Evolutionary conservation across 2,888 invertebrate genomes (phyloP), one percentile per base, ranked within the genome.

Genomic region (Dolomedes plantarius): DNA sequence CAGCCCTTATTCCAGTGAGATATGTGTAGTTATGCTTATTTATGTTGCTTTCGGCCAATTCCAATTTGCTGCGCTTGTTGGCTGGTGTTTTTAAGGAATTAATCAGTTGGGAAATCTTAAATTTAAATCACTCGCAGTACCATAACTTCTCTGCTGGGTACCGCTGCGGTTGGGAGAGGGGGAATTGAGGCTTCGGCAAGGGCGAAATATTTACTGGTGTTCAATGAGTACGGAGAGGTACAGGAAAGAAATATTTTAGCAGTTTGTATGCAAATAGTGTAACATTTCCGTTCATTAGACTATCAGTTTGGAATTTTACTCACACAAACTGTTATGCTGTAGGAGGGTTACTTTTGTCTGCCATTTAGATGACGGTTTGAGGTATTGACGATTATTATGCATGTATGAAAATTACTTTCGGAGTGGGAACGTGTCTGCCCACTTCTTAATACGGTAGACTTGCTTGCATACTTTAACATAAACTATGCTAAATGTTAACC

Each of bases 61-160:
- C 71, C 73, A 85, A 85, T 85, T 85, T 85, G 83, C 73, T 36
- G 29, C 56, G 39, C 83, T 85, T 85, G 83, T 85, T 78, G 62
- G 72, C 83, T 68, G 68, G 72, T 68, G 64, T 73, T 78, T 77
- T 73, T 85, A 72, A 85, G 68, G 83, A 85, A 85, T 85, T 85
- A 85, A 85, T 85, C 83, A 73, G 72, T 27, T 73, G 68, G 50
- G 69, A 76, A 62, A 46, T 41, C 32, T 28, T 50, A 69, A 68
- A 75, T 76, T 76, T 71, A 62, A 71, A 71, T 39, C 65, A 13
- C 39, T 39, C 28, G 39, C 56, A 36, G 68, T 64, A 69, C 62
- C 82, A 75, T 76, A 82, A 67, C 46, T 31, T 23, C 82, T 71
- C 82, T 16, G 75, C 41, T 32, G 81, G 82, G n/a, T 32, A 23